Base-by-base conservation (phyloP, 2,888 invertebrate genomes). In the Amphimallon solstitiale region DNA sequence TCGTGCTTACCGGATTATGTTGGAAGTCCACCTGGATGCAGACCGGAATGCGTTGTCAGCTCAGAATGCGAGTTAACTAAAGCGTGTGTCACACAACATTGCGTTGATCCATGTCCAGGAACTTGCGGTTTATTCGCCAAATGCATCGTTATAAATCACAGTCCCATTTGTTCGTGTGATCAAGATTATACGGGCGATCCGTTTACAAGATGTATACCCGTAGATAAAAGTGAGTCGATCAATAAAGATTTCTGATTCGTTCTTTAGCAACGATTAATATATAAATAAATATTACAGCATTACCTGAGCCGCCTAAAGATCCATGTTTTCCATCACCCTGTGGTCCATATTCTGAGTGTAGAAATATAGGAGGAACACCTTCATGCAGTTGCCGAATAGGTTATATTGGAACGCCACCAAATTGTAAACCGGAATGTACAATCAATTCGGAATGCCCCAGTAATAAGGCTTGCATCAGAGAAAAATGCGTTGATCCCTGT, bases 401-500 rank as follows among this genome's bases (percentile, higher is more conserved):
- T 68, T 92, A 89, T 75, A 87, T 89, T 64, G 92, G 92, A 43
- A 86, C 87, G 54, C 92, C 87, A 29, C 87, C 87, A 14, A 85
- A 85, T 66, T 88, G 87, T 71, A 77, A 85, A 70, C 86, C 87
- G 12, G 87, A 87, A 77, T 85, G 85, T 75, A 80, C 80, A 1
- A 80, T 92, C 23, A 91, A 90, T 77, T 85, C 91, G 0, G 93
- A 93, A 74, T 94, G 94, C 78, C 81, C 89, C 5, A 89, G 89
- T 75, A 88, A 90, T 76, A 84, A 87, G 73, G 92, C 93, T 40
- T 94, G 94, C 76, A 89, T 93, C 48, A 87, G 89, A 72, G 88
- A 90, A 76, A 90, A 87, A 79, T 93, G 93, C 78, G 84, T 82
- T 70, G 92, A 93, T 80, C 93, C 93, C n/a, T 94, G 93, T 74